Percentiles rank a stretch among this genome's conserved stretches.
Evolutionary conservation across 2,113 vertebrate species (phyloP).

Genomic region (Pelecanoides urinatrix): DNA sequence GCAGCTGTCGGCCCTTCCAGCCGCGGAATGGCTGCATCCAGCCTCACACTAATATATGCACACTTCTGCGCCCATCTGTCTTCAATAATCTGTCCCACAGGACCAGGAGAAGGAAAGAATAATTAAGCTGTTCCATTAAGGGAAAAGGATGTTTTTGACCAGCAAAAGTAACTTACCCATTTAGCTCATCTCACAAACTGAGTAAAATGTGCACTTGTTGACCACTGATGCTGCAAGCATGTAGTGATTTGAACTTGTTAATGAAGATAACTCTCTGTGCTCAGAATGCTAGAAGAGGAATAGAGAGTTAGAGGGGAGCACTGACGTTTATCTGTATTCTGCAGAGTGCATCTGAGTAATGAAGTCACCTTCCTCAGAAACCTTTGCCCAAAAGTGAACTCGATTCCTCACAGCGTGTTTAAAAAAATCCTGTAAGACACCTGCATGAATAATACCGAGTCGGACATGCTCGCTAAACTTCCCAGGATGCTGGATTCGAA

Average conservation of each 20-base stretch:
- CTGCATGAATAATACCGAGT: constrained; percentile 38
- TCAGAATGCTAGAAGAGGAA: neutral
- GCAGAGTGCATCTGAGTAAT: constrained; percentile 22
- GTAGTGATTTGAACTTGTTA: neutral
- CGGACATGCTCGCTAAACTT: constrained; percentile 4
- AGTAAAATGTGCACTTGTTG: neutral
- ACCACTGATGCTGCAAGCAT: neutral
- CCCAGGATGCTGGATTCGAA: neutral
- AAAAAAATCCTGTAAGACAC: constrained; percentile 31
- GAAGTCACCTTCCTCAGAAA: constrained; percentile 61
- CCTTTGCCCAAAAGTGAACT: constrained; percentile 62
- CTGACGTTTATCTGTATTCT: constrained; percentile 60
- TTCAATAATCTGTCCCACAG: constrained; percentile 51
- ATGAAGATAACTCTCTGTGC: constrained; percentile 14
- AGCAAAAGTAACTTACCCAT: neutral
- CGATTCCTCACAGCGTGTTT: constrained; percentile 8
- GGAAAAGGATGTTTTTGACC: constrained; percentile 6
- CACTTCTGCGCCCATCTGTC: constrained; percentile 38
- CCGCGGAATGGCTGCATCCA: accelerated
- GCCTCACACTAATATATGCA: constrained; percentile 17
- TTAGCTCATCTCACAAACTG: neutral
- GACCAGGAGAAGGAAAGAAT: neutral
- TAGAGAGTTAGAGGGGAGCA: neutral
- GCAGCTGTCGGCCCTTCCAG: neutral
- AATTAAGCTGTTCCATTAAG: constrained; percentile 52